Evolutionary conservation across 2,113 vertebrate genomes (phyloP).

Genomic region (Prionailurus bengalensis): DNA sequence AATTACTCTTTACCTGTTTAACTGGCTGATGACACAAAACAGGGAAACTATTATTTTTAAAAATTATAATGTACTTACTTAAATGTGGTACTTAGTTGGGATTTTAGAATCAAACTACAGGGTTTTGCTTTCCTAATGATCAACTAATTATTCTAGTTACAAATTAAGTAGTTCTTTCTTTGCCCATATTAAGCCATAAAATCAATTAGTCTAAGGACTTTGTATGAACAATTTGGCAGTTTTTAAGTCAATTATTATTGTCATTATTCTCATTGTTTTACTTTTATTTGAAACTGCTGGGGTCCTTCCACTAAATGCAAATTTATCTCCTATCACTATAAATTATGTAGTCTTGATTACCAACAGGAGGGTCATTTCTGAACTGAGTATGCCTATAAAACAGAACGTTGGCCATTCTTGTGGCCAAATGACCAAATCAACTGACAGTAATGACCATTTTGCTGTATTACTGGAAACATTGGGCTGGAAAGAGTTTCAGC

Average conservation of each 20-base stretch:
- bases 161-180: neutral
- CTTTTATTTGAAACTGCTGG: neutral
- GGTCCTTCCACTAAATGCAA: neutral
- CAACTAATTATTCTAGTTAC: neutral
- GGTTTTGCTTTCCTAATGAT: neutral
- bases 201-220: conserved; percentile 9
- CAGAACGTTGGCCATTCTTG: neutral
- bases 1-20: neutral
- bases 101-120: neutral
- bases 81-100: neutral
- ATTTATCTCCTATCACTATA: neutral
- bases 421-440: neutral
- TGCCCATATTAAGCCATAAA: neutral
- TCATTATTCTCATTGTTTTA: conserved; percentile 1
- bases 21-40: neutral
- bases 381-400: neutral
- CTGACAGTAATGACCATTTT: neutral
- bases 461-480: neutral
- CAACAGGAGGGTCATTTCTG: neutral
- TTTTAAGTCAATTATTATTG: neutral
- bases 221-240: neutral
- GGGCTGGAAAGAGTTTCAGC: neutral
- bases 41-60: neutral
- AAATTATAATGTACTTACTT: neutral
- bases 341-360: neutral